A percentile compares a stretch with the other conserved stretches of the same genome.
Evolutionary conservation across 2,797 vertebrate species (phyloP).

Genomic region (Denticeps clupeoides): DNA sequence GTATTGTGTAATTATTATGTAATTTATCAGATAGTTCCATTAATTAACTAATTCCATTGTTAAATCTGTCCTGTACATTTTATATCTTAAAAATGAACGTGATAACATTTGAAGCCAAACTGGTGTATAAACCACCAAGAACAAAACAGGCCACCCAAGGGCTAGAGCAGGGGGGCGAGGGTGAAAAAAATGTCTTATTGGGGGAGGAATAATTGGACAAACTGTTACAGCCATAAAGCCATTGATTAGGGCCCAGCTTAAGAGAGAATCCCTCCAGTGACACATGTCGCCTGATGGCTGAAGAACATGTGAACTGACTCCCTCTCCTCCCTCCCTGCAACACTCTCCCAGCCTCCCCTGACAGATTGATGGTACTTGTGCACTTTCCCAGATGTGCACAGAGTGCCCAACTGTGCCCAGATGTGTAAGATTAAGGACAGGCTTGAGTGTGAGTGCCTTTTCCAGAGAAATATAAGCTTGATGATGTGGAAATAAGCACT

Average conservation of each 20-base stretch:
- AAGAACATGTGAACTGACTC: constrained; percentile 20
- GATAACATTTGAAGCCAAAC: too few species aligned
- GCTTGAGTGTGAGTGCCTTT: constrained; percentile 24
- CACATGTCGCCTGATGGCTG: constrained; percentile 1
- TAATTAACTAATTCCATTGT: too few species aligned
- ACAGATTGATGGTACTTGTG: constrained; percentile 37
- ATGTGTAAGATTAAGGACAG: constrained; percentile 46
- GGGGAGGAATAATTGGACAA: constrained; percentile 7
- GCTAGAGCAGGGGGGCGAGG: too few species aligned
- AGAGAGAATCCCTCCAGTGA: too few species aligned
- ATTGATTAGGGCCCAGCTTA: constrained; percentile 7
- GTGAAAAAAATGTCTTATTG: too few species aligned
- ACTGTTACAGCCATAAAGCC: constrained; percentile 5
- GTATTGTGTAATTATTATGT: too few species aligned
- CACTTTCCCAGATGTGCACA: constrained; percentile 38
- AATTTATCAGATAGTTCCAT: too few species aligned
- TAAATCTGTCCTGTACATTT: too few species aligned
- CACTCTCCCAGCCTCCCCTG: neutral
- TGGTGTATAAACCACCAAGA: too few species aligned
- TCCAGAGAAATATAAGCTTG: constrained; percentile 27
- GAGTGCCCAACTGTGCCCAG: constrained; percentile 45
- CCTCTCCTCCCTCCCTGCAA: constrained; percentile 6
- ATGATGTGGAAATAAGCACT: constrained; percentile 41
- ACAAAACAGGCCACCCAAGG: too few species aligned
- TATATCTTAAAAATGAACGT: too few species aligned